Evolutionary conservation across 2,797 vertebrate genomes (phyloP).

Genomic region (Chloroceryle inda): DNA sequence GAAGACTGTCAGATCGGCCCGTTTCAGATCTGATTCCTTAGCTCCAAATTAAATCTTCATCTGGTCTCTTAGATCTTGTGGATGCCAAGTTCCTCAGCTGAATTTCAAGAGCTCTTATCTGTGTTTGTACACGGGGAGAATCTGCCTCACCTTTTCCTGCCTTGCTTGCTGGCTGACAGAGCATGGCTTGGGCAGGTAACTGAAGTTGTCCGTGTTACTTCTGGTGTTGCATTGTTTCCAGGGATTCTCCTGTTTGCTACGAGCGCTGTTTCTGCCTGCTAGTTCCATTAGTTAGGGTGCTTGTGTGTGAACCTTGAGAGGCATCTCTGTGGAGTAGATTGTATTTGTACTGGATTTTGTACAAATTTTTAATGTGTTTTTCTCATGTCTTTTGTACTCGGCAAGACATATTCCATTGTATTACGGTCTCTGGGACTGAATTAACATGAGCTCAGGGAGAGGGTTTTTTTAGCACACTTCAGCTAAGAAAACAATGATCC

Average conservation of each 20-base stretch:
- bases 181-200: background rate
- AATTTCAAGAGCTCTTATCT: background rate
- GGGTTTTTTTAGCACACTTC: background rate
- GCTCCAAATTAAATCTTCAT: background rate
- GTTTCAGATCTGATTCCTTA: background rate
- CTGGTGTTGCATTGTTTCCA: background rate
- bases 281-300: background rate
- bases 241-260: background rate
- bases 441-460: background rate
- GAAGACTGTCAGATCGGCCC: background rate
- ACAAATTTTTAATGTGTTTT: background rate
- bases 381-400: background rate
- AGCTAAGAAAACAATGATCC: background rate
- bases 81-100: background rate
- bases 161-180: background rate
- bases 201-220: background rate
- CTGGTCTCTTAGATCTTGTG: background rate
- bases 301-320: background rate
- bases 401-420: background rate
- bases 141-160: background rate
- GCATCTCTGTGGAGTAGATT: background rate
- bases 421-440: background rate
- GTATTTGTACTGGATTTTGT: slow-evolving; percentile 17
- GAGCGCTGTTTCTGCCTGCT: background rate
- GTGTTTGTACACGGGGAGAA: background rate